Base-by-base conservation (phyloP, 1,140 invertebrate genomes). In the Liolophura sinensis region DNA sequence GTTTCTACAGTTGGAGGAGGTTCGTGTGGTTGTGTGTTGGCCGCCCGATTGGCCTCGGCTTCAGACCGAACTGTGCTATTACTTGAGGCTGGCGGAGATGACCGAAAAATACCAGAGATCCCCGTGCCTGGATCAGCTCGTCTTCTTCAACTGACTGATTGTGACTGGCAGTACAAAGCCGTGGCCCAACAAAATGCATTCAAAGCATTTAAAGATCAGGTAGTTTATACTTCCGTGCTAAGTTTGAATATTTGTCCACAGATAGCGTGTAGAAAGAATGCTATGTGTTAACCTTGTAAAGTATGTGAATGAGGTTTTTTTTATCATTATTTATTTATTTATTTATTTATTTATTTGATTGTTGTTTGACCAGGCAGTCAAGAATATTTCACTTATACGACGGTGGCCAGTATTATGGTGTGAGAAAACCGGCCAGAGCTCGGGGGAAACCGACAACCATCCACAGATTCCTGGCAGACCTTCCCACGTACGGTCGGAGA, bases 81-180 rank as follows among this genome's bases (percentile, higher is more conserved):
- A 0, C 73, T 97, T 64, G 95, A 97, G 87, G 94, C 94, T 3
- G 95, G 95, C 0, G 92, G 91, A 6, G 91, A 95, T 82, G 95
- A 97, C 83, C 93, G 92, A 0, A 92, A 94, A 78, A 91, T 95
- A 69, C 93, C 92, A 0, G 92, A 94, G 74, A 67, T 78, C 14
- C 52, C 65, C 24, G 62, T 78, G 27, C 80, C 80, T 16, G 12
- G 76, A 16, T 48, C 64, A 18, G 58, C 67, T 18, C 58, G 50
- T 1, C 46, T 27, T 22, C 51, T 65, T 24, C 62, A 61, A 25
- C 56, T 70, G 46, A 67, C 71, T 1, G 60, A 69, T 9, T 62
- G 95, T 15, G 94, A 97, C 78, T 98, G 95, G 95, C 89, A 92
- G 75, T 96, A 95, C 79, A 93, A 93, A 81, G 95, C 92, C 3